Evolutionary conservation across 2,888 invertebrate species (phyloP).

Genomic region (Xestia ashworthii): DNA sequence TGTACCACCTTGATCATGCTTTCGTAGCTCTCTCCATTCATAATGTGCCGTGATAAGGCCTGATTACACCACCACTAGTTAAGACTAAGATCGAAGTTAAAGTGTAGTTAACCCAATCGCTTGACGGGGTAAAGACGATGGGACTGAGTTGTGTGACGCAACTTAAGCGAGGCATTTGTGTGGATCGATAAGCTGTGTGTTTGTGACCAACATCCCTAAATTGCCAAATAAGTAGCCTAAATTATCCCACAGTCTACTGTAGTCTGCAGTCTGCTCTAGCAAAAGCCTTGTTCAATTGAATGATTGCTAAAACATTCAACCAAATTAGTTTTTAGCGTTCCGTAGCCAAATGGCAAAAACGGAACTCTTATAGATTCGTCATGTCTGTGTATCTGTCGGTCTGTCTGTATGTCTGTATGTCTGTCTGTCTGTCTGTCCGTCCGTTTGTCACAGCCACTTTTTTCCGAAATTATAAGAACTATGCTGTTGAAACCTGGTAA

Average conservation of each 20-base stretch:
- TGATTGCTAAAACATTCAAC: neutral
- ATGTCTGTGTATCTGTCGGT: too few species aligned
- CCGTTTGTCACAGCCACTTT: too few species aligned
- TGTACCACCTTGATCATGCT: slow-evolving; percentile 45
- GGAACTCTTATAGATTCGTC: too few species aligned
- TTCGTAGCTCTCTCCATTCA: slow-evolving; percentile 61
- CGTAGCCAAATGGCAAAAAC: too few species aligned
- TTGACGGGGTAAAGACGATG: neutral
- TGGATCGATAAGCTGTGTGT: neutral
- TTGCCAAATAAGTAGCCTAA: neutral
- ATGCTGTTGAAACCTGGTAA: too few species aligned
- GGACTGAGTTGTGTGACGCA: neutral
- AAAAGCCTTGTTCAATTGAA: neutral
- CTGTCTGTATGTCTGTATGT: too few species aligned
- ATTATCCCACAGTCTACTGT: too few species aligned
- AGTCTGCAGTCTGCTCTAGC: too few species aligned
- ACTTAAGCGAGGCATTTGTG: neutral
- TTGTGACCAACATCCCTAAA: neutral
- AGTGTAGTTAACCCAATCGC: slow-evolving; percentile 7
- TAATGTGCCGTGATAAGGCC: slow-evolving; percentile 35
- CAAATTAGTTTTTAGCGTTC: neutral
- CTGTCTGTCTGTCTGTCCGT: too few species aligned
- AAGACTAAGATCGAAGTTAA: slow-evolving; percentile 18
- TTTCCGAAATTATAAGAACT: too few species aligned
- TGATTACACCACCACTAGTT: slow-evolving; percentile 17